Evolutionary conservation across 30 jellyfish, hydroid and myxozoan species (phyloP).

Genomic region (Nemopilema nomurai): DNA sequence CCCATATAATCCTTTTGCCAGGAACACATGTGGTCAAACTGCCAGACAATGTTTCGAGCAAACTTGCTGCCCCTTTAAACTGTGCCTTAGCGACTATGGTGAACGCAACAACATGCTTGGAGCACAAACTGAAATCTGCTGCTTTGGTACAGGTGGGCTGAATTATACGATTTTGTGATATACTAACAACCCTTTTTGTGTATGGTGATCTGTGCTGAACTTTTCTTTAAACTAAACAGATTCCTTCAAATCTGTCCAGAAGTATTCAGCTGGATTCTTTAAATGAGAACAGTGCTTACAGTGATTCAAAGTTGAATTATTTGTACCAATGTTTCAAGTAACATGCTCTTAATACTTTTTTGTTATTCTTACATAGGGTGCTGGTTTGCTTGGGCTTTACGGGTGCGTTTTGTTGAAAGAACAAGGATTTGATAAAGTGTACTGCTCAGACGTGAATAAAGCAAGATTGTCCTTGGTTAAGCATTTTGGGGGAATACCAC

Average conservation of each 20-base stretch:
- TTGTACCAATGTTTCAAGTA: too few species aligned
- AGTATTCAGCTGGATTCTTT: too few species aligned
- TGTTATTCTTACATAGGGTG: constrained; percentile 27
- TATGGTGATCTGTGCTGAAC: neutral
- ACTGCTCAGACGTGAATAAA: constrained; percentile 46
- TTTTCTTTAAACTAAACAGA: too few species aligned
- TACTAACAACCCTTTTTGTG: neutral
- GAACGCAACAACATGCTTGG: constrained; percentile 41
- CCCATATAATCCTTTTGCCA: constrained; percentile 41
- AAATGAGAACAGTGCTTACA: too few species aligned
- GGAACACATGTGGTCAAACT: constrained; percentile 57
- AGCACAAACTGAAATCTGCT: constrained; percentile 22
- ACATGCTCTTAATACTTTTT: neutral
- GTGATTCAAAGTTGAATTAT: too few species aligned
- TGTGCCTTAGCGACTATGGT: constrained; percentile 77
- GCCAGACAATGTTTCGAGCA: constrained; percentile 43
- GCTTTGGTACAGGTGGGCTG: constrained; percentile 54
- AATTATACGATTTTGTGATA: neutral
- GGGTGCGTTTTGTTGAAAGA: constrained; percentile 61
- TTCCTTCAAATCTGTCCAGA: too few species aligned
- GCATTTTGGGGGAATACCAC: constrained; percentile 54
- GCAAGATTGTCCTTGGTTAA: constrained; percentile 42
- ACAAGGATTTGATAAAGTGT: constrained; percentile 34
- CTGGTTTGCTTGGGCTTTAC: constrained; percentile 64
- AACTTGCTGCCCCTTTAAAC: constrained; percentile 45